Base-by-base conservation (phyloP, 2,888 invertebrate genomes). In the Trichopria drosophilae region DNA sequence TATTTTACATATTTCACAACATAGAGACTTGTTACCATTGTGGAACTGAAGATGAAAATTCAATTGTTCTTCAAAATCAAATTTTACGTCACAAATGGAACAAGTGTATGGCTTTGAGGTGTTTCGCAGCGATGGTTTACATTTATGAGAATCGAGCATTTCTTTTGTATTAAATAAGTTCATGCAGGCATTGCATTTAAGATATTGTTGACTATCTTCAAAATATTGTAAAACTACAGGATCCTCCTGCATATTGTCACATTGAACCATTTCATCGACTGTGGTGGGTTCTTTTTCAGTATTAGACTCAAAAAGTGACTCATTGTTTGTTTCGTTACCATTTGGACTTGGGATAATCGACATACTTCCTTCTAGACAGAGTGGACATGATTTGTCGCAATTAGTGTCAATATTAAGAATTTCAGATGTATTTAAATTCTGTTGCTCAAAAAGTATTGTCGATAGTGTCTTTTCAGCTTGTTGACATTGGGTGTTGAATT, bases 151-250 rank as follows among this genome's bases (percentile, higher is more conserved):
- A 12, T 66, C 61, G 4, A 69, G 39, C 5, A 58, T 66, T 29
- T 67, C 68, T n/a, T 62, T 59, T 2, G 66, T 68, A 13, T 63
- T 62, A 42, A 68, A 69, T 1, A 68, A 57, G 59, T 69, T 68
- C 68, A 68, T 68, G 22, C 69, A 68, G 5, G 68, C 68, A 0
- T 65, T 61, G 4, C 69, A 69, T 55, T 69, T 68, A 1, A 69
- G 37, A 37, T 68, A 68, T 15, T 63, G 62, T 10, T 68, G 66
- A 6, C 52, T 60, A 6, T 47, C 57, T 10, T 60, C 64, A 4
- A 63, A 19, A 15, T 56, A 62, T 19, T 60, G 58, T 6, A 63
- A 31, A 10, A 57, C 57, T 29, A 67, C 59, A 1, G 62, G 45
- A 0, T 62, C 16, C 7, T 58, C 53, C 3, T 57, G 43, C n/a